Evolutionary conservation across 2,797 vertebrate species (phyloP).

Genomic region (Hippoglossus hippoglossus): DNA sequence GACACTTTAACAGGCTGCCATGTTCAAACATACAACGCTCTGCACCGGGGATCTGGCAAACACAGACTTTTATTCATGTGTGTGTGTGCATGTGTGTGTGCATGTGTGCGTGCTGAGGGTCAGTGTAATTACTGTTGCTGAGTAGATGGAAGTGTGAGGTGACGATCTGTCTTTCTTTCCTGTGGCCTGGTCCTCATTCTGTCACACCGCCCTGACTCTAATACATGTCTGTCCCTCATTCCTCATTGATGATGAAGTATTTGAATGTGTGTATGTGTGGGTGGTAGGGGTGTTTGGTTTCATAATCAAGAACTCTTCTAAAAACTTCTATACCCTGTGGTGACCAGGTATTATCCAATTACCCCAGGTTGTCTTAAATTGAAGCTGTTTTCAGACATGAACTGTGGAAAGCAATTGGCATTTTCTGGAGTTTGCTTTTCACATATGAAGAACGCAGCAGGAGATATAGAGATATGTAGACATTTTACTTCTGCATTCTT

Average conservation of each 20-base stretch:
- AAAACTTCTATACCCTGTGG: neutral
- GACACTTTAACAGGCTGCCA: slow-evolving; percentile 72
- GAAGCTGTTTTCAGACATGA: no score
- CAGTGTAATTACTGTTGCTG: slow-evolving; percentile 61
- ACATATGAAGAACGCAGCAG: no score
- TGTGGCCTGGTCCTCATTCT: slow-evolving; percentile 53
- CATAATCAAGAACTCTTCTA: slow-evolving; percentile 31
- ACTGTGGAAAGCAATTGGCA: no score
- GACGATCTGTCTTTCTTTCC: slow-evolving; percentile 59
- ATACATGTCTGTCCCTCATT: slow-evolving; percentile 40
- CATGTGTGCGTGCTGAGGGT: slow-evolving; percentile 35
- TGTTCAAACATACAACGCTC: slow-evolving; percentile 77
- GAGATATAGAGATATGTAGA: no score
- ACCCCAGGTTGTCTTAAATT: no score
- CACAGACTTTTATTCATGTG: slow-evolving; percentile 57
- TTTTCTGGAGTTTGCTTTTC: no score
- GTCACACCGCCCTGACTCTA: slow-evolving; percentile 36
- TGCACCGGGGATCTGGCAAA: slow-evolving; percentile 70
- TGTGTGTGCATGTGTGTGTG: slow-evolving; percentile 10
- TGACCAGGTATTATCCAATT: neutral
- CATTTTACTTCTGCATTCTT: no score
- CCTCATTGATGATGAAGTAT: slow-evolving; percentile 31
- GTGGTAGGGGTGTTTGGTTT: neutral
- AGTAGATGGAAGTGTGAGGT: slow-evolving; percentile 49
- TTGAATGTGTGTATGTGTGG: slow-evolving; percentile 15